Evolutionary conservation across 2,888 invertebrate species (phyloP).

Genomic region (Crepidodera aurea): DNA sequence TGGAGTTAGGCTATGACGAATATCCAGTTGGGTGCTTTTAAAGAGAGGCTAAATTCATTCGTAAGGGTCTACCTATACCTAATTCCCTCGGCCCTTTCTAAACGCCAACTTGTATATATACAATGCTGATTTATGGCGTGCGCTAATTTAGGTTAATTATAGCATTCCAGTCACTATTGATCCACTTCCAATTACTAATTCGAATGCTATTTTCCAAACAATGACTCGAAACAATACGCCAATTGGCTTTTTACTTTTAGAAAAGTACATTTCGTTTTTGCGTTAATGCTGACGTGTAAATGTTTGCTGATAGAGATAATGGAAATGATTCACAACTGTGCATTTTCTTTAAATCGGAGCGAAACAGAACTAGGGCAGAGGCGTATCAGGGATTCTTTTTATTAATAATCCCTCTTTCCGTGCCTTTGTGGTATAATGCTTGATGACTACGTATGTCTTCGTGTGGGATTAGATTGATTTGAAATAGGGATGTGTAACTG

Average conservation of each 20-base stretch:
- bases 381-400: too few species aligned
- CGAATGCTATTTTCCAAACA: conserved; percentile 17
- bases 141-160: conserved; percentile 29
- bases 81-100: background rate
- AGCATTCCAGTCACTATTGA: conserved; percentile 25
- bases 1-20: background rate
- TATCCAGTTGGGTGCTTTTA: background rate
- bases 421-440: too few species aligned
- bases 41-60: background rate
- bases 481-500: too few species aligned
- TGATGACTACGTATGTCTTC: too few species aligned
- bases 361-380: too few species aligned
- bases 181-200: conserved; percentile 3
- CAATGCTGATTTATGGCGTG: conserved; percentile 24
- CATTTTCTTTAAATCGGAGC: too few species aligned
- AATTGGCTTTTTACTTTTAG: conserved; percentile 7
- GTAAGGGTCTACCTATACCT: background rate
- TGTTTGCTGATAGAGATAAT: background rate
- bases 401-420: too few species aligned
- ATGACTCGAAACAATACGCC: conserved; percentile 14
- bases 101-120: conserved; percentile 20
- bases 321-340: background rate
- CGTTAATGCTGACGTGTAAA: background rate
- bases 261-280: background rate
- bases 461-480: too few species aligned